Evolutionary conservation across 1,140 invertebrate genomes (phyloP), one percentile per base, ranked within the genome.

Genomic region (Neomicropteryx cornuta): DNA sequence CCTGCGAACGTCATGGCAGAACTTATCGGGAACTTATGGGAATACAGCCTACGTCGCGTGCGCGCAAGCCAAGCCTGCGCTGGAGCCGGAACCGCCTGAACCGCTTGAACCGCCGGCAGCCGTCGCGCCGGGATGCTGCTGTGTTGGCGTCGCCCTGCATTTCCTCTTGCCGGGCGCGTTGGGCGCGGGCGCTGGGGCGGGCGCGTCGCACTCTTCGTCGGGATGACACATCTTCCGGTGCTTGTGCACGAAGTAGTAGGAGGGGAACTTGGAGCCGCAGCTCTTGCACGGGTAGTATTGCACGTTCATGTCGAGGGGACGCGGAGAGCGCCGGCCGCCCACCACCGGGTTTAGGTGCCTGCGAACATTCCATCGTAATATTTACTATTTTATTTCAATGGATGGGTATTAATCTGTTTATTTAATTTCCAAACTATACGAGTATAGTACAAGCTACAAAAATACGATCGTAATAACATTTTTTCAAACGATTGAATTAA

Each of bases 241-340:
- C 51, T 92, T 92, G 55, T 91, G 88, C 3, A 92, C 88, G 65
- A 92, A 92, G 56, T 92, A 92, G 53, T 92, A 92, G 46, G 84
- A 88, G 0, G 88, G 88, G 53, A 92, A 92, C 63, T 90, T 91
- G 53, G 76, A 85, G 17, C 88, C 87, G 62, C 87, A 92, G 0
- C 83, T 88, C 59, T 91, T 91, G 63, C 88, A 92, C 0, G 87
- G 87, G 62, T 90, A 92, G 64, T 90, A 92, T 56, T 91, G 87
- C 0, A 90, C 79, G 48, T 90, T 84, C 53, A 88, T 72, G 47
- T 88, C 82, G 14, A 82, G 51, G 1, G 79, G 62, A 36, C 76
- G 68, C 2, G 81, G 75, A 44, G 75, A 75, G 8, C 72, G 62
- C 11, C 62, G 59, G 8, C 39, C 39, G 2, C 32, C 36, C 1